Evolutionary conservation across 2,888 invertebrate species (phyloP).

Genomic region (Andrena trimmerana): DNA sequence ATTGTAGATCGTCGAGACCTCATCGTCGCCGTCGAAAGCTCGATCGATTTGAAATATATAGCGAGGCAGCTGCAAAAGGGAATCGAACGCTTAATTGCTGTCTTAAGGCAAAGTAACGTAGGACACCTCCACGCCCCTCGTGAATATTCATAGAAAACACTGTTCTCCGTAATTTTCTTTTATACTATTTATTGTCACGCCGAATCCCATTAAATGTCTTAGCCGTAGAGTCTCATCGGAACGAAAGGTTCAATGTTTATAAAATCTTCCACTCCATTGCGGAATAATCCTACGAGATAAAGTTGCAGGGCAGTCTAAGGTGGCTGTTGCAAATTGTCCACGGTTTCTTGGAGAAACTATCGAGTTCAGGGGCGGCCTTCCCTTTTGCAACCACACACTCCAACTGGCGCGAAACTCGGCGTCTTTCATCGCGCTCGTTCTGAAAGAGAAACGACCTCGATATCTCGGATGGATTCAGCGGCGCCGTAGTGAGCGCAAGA

Average conservation of each 20-base stretch:
- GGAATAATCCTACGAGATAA: too few relatives aligned
- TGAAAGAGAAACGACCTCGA: slow-evolving; percentile 1
- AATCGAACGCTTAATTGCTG: slow-evolving; percentile 57
- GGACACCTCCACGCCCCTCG: slow-evolving; percentile 13
- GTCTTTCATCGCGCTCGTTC: not conserved
- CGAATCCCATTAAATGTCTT: slow-evolving; percentile 35
- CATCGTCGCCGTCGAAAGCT: not conserved
- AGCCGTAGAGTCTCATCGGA: too few relatives aligned
- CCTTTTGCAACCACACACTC: not conserved
- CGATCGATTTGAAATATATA: slow-evolving; percentile 24
- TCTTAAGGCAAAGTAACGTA: slow-evolving; percentile 27
- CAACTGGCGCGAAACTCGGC: not conserved
- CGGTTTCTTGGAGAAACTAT: too few relatives aligned
- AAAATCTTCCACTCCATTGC: too few relatives aligned
- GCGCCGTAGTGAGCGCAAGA: not conserved
- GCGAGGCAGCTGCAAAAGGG: slow-evolving; percentile 10
- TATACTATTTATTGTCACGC: slow-evolving; percentile 40
- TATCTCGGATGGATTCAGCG: slow-evolving; percentile 3
- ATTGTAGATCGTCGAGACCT: not conserved
- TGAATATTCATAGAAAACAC: slow-evolving; percentile 58
- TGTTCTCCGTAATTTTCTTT: slow-evolving; percentile 47
- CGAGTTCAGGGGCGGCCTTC: too few relatives aligned
- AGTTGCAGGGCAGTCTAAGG: too few relatives aligned
- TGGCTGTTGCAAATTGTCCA: too few relatives aligned
- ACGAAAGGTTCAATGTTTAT: too few relatives aligned